Base-by-base conservation (phyloP, 2,113 vertebrate species). In the Pomatorhinus ruficollis region DNA sequence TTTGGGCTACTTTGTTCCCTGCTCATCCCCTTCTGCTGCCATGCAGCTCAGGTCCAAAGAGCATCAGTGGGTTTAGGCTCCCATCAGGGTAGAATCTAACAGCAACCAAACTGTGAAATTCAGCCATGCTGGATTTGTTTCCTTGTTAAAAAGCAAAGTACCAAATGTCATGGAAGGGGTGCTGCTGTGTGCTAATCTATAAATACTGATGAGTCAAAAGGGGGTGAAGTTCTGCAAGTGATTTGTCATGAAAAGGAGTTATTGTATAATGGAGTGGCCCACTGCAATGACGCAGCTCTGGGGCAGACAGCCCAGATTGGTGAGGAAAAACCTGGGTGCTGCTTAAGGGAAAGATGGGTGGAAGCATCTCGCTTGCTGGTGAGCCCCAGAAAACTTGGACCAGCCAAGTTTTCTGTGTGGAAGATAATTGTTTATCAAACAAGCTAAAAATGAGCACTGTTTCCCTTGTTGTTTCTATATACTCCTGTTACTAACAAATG, bases 121-220 rank as follows among this genome's bases (percentile, higher is more conserved):
- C 56, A 23, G 42, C 63, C 52, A 35, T 65, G 84, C n/a, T 20
- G 39, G 53, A 83, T 95, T 54, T 6, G 2, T 45, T 95, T 96
- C 12, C 31, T 77, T 80, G 49, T 84, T 96, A 92, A 96, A 94
- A 88, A 96, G 21, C 42, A 56, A 92, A 95, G 69, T 31, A 91
- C 53, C 77, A 68, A 93, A 89, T 6, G 19, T 11, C 56, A 76
- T 4, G 68, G 54, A 56, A 64, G 71, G 66, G n/a, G 15, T 82
- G 81, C 56, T 94, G 66, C 78, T 90, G 78, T 22, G 4, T 65
- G 50, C 68, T 71, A 13, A 71, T 84, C 89, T 96, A 90, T 78
- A 92, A 96, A 92, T 94, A 95, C 64, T 6, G 8, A 87, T 54
- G 92, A 95, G 64, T 75, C 87, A 89, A 77, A 81, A 77, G 60